Percentiles rank a stretch among this genome's conserved stretches.
Conservation (phyloP, 1,140 invertebrate genomes). For the Camponotus floridanus region DNA sequence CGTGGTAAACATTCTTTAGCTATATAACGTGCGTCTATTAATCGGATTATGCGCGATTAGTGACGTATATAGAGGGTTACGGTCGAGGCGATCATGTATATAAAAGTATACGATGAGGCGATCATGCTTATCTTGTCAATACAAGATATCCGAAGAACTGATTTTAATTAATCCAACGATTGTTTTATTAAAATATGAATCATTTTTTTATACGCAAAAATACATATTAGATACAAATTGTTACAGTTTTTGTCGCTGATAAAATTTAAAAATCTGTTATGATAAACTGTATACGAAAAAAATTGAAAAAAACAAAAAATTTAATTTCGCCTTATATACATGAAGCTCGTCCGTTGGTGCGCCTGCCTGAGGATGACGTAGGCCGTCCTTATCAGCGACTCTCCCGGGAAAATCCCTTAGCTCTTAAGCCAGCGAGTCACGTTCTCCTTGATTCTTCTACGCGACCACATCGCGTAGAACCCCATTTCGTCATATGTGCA, state of each 20-base stretch:
- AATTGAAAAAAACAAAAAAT: neutral
- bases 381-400: too few species aligned
- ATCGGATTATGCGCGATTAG: slow-evolving; percentile 14
- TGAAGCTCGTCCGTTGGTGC: too few species aligned
- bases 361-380: too few species aligned
- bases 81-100: neutral
- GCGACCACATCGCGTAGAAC: slow-evolving; percentile 10
- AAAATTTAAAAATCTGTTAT: neutral
- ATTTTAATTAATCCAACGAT: neutral
- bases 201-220: neutral
- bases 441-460: slow-evolving; percentile 38
- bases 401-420: slow-evolving; percentile 54
- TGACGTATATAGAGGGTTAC: neutral
- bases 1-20: neutral
- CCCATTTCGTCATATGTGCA: slow-evolving; percentile 79
- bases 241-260: neutral
- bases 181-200: neutral
- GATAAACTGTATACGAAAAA: neutral
- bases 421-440: slow-evolving; percentile 53
- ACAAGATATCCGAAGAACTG: neutral
- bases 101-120: neutral
- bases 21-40: neutral
- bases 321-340: too few species aligned
- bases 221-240: neutral
- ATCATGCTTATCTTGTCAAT: neutral